Conservation (phyloP, 2,113 vertebrate genomes). For the Callorhinus ursinus region DNA sequence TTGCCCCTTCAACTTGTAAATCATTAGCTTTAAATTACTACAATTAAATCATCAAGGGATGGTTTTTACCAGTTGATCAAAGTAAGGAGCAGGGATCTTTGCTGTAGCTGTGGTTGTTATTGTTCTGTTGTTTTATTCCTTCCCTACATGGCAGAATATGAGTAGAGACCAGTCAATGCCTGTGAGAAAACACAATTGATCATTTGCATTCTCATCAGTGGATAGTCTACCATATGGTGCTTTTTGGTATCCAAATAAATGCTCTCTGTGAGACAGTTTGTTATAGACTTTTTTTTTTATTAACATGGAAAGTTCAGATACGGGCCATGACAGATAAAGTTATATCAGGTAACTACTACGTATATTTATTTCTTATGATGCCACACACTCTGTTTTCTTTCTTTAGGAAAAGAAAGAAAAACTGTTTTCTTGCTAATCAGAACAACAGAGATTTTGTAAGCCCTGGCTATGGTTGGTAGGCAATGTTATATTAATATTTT, state of each 20-base stretch:
- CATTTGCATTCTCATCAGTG: background rate
- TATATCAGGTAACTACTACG: background rate
- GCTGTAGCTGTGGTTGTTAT: background rate
- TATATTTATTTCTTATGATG: conserved; percentile 3
- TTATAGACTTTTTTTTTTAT: background rate
- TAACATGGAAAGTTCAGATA: background rate
- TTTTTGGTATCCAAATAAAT: conserved; percentile 21
- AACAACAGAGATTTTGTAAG: conserved; percentile 23
- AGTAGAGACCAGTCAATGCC: background rate
- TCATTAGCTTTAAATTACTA: conserved; percentile 10
- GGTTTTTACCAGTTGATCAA: background rate
- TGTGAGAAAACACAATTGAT: background rate
- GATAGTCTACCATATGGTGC: background rate
- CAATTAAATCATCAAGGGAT: conserved; percentile 6
- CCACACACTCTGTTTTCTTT: background rate
- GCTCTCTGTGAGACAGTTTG: background rate
- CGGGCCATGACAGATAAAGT: background rate
- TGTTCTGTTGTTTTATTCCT: background rate
- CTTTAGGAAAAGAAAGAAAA: no score
- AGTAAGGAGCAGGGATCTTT: background rate
- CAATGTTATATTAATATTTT: background rate
- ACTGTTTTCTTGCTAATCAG: background rate
- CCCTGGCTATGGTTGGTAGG: background rate
- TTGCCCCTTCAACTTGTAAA: background rate
- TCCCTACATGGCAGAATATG: background rate